A percentile compares a stretch with the other conserved stretches of the same genome.
phyloP scores from a whole-genome alignment of 2,797 vertebrate species.

The Ceyx erithaca region DNA sequence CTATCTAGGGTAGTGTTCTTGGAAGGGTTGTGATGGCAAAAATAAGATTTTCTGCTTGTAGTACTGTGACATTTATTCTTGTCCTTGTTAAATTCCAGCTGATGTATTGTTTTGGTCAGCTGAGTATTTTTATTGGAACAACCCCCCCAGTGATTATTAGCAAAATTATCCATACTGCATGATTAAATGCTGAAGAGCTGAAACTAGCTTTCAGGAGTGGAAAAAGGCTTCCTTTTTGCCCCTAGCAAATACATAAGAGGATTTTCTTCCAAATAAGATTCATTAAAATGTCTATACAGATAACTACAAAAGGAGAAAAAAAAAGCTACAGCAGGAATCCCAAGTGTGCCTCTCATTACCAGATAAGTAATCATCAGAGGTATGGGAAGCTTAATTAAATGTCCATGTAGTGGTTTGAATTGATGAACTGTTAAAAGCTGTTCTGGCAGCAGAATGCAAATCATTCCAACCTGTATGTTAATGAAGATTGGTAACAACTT shows the following conservation, averaged over 20 bases:
- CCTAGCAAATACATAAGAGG: constrained; percentile 33
- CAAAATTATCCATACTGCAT: neutral
- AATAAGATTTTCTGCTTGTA: neutral
- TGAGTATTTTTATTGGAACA: neutral
- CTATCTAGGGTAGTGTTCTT: neutral
- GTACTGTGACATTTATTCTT: neutral
- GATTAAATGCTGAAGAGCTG: constrained; percentile 31
- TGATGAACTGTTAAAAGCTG: constrained; percentile 39
- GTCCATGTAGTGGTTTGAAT: constrained; percentile 4
- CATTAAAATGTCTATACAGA: constrained; percentile 30
- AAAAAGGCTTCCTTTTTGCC: constrained; percentile 24
- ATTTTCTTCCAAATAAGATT: constrained; percentile 44
- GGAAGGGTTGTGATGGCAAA: neutral
- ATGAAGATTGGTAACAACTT: neutral
- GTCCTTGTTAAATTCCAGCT: neutral
- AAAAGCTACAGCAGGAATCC: constrained; percentile 1
- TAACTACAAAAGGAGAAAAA: constrained; percentile 18
- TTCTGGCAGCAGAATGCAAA: constrained; percentile 24
- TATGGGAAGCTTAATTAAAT: constrained; percentile 55
- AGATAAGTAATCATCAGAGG: constrained; percentile 51
- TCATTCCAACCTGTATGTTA: constrained; percentile 29
- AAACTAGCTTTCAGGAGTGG: neutral
- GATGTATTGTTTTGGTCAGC: constrained; percentile 14
- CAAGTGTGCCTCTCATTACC: constrained; percentile 30
- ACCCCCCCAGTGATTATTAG: constrained; percentile 1